A percentile compares a stretch with the other conserved stretches of the same genome.
Evolutionary conservation across 1,140 invertebrate species (phyloP).

Genomic region (Trichonephila inaurata): DNA sequence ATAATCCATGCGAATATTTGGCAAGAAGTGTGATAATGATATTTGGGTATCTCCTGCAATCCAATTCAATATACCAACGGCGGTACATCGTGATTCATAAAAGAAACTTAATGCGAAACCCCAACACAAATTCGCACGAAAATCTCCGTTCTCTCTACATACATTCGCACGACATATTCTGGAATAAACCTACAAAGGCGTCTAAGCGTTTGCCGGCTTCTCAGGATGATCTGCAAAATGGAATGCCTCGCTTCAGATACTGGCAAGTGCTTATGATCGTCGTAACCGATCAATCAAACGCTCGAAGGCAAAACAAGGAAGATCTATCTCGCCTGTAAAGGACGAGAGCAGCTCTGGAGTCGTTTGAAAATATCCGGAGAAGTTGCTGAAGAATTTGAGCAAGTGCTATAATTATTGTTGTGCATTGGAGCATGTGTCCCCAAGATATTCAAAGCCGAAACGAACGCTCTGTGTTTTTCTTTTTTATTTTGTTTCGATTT

Average conservation of each 20-base stretch:
- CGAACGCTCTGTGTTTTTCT: slow-evolving; percentile 23
- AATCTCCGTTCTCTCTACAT: slow-evolving; percentile 8
- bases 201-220: neutral
- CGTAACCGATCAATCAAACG: neutral
- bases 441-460: slow-evolving; percentile 46
- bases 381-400: slow-evolving; percentile 54
- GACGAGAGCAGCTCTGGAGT: neutral
- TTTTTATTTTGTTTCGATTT: neutral
- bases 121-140: slow-evolving; percentile 29
- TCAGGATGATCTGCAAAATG: slow-evolving; percentile 21
- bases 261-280: slow-evolving; percentile 32
- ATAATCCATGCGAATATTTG: slow-evolving; percentile 4
- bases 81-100: neutral
- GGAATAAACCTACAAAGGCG: neutral
- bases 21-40: slow-evolving; percentile 3
- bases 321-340: slow-evolving; percentile 2
- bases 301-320: slow-evolving; percentile 44
- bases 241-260: slow-evolving; percentile 51
- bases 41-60: neutral
- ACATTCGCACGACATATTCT: neutral
- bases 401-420: slow-evolving; percentile 50
- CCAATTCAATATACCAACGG: neutral
- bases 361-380: slow-evolving; percentile 12
- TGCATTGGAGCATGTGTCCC: slow-evolving; percentile 45
- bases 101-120: slow-evolving; percentile 38